Evolutionary conservation across 2,888 invertebrate species (phyloP), one percentile per base, ranked within the genome.

Genomic region (Keiferia lycopersicella): DNA sequence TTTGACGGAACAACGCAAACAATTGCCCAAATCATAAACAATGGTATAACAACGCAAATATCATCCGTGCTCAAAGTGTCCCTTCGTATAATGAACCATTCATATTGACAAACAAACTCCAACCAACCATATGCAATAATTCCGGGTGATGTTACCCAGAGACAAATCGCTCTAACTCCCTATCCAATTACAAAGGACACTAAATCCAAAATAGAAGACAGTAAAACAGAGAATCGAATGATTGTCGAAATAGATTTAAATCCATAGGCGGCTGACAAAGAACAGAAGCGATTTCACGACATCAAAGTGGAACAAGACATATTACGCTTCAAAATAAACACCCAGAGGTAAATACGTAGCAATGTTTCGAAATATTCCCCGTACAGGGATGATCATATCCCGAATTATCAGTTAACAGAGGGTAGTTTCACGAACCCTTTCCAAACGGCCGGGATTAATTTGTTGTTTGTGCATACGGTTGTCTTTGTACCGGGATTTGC

Each of bases 261-360:
- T 87, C 88, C 84, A 88, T 88, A 84, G 79, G 83, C 78, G 77
- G 75, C 83, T 89, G 91, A 90, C 88, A 86, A 87, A 87, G 88
- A 88, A 87, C 90, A 90, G 91, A 88, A 90, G 85, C 91, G 91
- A 88, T 90, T 90, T 88, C 88, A 89, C 86, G 89, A 91, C 91
- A 91, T 91, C 91, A 91, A 91, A 91, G 91, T 89, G 88, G 89
- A 89, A 88, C 88, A 88, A 88, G 89, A 91, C 91, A 90, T 90
- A 90, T 91, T 90, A 90, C 89, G 91, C 87, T 88, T 86, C 84
- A 87, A 86, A 90, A 91, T 90, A 91, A 91, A 91, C 91, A 91
- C 87, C 84, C 85, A 84, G 56, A 56, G 87, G 89, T 88, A 88
- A 90, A 90, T 89, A 90, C 84, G 87, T 89, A 86, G 89, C 85